These are phyloP conservation scores for Murina feae DNA, from an alignment of 2,113 vertebrate species.

Conservation along the genomic window DNA sequence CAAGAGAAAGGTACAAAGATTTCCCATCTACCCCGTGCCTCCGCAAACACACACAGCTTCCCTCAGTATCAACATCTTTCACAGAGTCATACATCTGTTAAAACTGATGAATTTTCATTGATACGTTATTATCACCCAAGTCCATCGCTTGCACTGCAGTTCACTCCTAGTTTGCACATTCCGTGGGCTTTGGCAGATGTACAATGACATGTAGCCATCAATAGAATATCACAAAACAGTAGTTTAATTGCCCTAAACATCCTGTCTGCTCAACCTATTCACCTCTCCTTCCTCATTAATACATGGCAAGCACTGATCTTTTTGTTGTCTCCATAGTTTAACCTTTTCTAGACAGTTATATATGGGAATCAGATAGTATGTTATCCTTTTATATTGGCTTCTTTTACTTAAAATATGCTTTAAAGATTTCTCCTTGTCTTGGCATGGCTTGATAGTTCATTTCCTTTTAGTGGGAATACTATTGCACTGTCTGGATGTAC, in stretches of 20 bases:
- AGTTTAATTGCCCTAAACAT: not conserved
- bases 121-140: not conserved
- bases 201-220: not conserved
- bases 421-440: not conserved
- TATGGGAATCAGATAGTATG: not conserved
- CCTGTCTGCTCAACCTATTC: not conserved
- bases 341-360: not conserved
- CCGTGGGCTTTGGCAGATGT: not conserved
- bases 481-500: not conserved
- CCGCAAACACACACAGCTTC: not conserved
- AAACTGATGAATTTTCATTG: not conserved
- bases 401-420: not conserved
- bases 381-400: not conserved
- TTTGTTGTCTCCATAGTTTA: not conserved
- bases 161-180: not conserved
- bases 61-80: not conserved
- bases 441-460: not conserved
- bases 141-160: not conserved
- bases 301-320: not conserved
- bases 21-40: not conserved
- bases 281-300: not conserved
- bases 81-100: not conserved
- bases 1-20: not conserved
- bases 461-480: not conserved
- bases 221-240: not conserved